Conservation (phyloP, 2,888 invertebrate genomes). For the Liopterus haemorrhoidalis region DNA sequence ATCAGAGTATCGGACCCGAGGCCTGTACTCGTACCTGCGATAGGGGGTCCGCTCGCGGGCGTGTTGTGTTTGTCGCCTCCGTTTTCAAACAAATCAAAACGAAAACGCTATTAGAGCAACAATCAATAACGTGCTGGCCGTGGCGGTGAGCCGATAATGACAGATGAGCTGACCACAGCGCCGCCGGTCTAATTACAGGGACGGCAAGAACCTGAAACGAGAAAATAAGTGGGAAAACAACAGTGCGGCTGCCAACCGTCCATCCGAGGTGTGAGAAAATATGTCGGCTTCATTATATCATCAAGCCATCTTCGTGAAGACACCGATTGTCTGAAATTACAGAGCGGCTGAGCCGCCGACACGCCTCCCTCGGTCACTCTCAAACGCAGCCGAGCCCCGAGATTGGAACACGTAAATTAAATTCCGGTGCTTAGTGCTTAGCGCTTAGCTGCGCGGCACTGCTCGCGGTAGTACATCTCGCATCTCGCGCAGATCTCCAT, state of each 20-base stretch:
- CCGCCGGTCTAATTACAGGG: slow-evolving; percentile 31
- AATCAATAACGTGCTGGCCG: slow-evolving; percentile 47
- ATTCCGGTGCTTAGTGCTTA: slow-evolving; percentile 34
- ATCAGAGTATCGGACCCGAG: too few relatives aligned
- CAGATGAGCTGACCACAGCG: slow-evolving; percentile 51
- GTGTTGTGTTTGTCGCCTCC: slow-evolving; percentile 35
- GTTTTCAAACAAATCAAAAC: slow-evolving; percentile 35
- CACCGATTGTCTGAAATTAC: slow-evolving; percentile 48
- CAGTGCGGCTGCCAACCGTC: slow-evolving; percentile 2
- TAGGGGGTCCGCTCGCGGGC: slow-evolving; percentile 24
- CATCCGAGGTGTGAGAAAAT: slow-evolving; percentile 34
- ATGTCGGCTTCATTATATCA: slow-evolving; percentile 48
- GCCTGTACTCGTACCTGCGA: too few relatives aligned
- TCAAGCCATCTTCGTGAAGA: slow-evolving; percentile 48
- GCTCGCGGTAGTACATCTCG: slow-evolving; percentile 24
- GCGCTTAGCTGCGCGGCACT: neutral
- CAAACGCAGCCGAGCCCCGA: slow-evolving; percentile 34
- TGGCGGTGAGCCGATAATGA: slow-evolving; percentile 54
- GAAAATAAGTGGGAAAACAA: slow-evolving; percentile 47
- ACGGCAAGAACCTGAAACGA: slow-evolving; percentile 30
- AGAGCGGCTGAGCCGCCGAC: slow-evolving; percentile 43
- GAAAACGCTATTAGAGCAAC: slow-evolving; percentile 40
- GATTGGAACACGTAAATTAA: slow-evolving; percentile 46
- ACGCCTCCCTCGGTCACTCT: too few relatives aligned
- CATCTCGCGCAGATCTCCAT: slow-evolving; percentile 17